Base-by-base conservation (phyloP, 2,113 vertebrate species). In the Melanostigma gelatinosum region DNA sequence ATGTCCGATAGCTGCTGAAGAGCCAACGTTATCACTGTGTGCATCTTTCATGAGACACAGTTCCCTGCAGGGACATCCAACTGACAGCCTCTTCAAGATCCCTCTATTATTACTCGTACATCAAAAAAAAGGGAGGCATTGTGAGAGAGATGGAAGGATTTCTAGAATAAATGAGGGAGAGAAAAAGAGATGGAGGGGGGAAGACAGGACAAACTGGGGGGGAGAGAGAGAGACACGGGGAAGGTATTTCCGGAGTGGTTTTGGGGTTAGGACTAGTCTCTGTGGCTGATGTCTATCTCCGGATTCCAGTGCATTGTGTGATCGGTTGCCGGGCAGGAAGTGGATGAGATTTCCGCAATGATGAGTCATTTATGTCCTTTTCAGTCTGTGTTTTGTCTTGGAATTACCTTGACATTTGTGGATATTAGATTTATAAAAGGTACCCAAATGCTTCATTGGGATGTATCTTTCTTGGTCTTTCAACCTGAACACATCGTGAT, bases 181-280 rank as follows among this genome's bases (percentile, higher is more conserved):
- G 57, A 67, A 24, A 40, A 16, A 58, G 29, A 77, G 74, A 85
- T 76, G 72, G 38, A 76, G 67, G 61, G 81, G 29, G 61, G 76
- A 78, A 88, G 77, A 89, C 70, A 82, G 75, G 75, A 87, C 69
- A 82, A 64, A 86, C 75, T 89, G 81, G 88, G 89, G 80, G 88
- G 86, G 88, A 80, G 84, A 85, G 84, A 80, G 60, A 52, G 75
- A 85, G 79, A 89, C 83, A 60, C 40, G 57, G 57, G 68, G 85
- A 72, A 90, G 91, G 93, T 91, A 94, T 95, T 95, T 94, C 93
- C 93, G 87, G 93, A 87, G 85, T 36, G 50, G 85, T 64, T 88
- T 86, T 87, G 82, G 86, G 89, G 83, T 92, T 92, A 92, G 89
- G 82, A 72, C 72, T 63, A 61, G 83, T 85, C 86, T 91, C 67